Conservation (phyloP, 1,140 invertebrate genomes). For the Magallana gigas region DNA sequence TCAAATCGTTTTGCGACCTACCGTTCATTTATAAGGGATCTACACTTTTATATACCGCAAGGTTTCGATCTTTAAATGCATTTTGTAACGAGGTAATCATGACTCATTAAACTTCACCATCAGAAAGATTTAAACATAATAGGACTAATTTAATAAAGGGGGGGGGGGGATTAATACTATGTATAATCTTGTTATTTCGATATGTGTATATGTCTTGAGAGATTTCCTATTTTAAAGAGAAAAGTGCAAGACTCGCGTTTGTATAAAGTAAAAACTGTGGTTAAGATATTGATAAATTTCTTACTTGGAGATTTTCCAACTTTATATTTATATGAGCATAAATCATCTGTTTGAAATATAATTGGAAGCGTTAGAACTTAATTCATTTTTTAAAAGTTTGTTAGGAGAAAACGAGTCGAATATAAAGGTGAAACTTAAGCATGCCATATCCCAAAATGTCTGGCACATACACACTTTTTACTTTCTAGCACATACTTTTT, state of each 20-base stretch:
- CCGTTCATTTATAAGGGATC: not conserved
- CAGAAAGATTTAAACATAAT: not conserved
- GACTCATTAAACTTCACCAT: not conserved
- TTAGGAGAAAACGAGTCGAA: no score
- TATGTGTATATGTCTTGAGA: not conserved
- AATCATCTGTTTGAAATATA: slow-evolving; percentile 5
- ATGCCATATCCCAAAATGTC: no score
- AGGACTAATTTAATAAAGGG: not conserved
- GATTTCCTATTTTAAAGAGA: not conserved
- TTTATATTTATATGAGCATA: not conserved
- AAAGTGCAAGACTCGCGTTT: no score
- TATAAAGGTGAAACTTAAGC: no score
- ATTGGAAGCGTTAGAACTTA: no score
- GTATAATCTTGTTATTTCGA: not conserved
- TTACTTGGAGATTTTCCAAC: not conserved
- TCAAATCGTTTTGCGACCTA: slow-evolving; percentile 10
- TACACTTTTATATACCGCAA: not conserved
- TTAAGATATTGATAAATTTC: not conserved
- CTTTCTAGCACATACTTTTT: no score
- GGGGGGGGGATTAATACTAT: not conserved
- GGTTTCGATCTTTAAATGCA: slow-evolving; percentile 7
- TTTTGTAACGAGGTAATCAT: not conserved
- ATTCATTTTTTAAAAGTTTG: no score
- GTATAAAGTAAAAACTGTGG: not conserved
- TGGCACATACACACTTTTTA: no score